Base-by-base conservation (phyloP, 2,113 vertebrate species). In the Leiothrix lutea region DNA sequence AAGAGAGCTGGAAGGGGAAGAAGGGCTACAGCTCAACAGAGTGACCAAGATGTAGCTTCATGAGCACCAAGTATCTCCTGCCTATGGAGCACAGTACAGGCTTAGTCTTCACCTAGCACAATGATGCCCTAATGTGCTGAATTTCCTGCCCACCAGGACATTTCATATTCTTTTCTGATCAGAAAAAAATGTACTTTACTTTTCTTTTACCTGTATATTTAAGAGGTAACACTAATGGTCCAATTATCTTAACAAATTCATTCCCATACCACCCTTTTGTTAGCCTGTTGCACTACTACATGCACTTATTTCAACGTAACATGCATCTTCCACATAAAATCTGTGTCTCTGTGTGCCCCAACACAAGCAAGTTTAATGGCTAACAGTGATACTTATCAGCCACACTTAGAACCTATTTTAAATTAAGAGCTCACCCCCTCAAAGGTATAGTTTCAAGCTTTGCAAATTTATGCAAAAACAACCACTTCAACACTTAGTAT, bases 401-500 rank as follows among this genome's bases (percentile, higher is more conserved):
- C 79, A 67, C 51, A 3, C 82, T 80, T 74, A 62, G 86, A 85
- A 64, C 16, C 28, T 73, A 11, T 80, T 91, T 58, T 56, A 93
- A 92, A 88, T 78, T 8, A 88, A 53, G 11, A 66, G 57, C 67
- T 83, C 91, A 86, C 28, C 71, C 71, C 58, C 92, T 94, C 62
- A 90, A 66, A 95, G 67, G 64, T 90, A 74, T 45, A 74, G 74
- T 78, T 95, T 92, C 72, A 86, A 83, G 60, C 38, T 88, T 66
- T 62, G 44, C 75, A 90, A 90, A 90, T 86, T 64, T 51, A 95
- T 5, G 4, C 51, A 87, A 72, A 88, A 92, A 35, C 57, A 81
- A 86, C 45, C 17, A 78, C 56, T 83, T 83, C 33, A 42, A 57
- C 54, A 62, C 47, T 60, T 48, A 9, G 26, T 57, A 57, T 72